phyloP scores from a whole-genome alignment of 2,797 vertebrate species.

The Chaunax sp. region DNA sequence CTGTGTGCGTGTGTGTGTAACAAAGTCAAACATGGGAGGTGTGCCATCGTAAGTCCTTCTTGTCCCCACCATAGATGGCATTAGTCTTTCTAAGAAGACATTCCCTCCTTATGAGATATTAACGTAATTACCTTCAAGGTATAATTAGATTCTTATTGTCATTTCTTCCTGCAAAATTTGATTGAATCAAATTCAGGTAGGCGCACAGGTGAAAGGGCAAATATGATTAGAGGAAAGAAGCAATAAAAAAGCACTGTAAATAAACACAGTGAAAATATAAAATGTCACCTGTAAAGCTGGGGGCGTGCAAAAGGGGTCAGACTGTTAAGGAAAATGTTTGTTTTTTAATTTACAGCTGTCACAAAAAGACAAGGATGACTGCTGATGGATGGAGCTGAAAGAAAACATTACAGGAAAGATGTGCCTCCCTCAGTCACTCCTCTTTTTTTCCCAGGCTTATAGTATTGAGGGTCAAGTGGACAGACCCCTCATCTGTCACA shows the following conservation, averaged over 20 bases:
- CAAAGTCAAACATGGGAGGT: conserved; percentile 34
- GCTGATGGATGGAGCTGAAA: conserved; percentile 6
- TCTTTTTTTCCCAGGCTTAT: conserved; percentile 1
- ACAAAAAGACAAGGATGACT: conserved; percentile 10
- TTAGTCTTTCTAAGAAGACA: conserved; percentile 47
- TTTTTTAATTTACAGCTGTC: conserved; percentile 11
- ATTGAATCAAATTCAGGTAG: conserved; percentile 21
- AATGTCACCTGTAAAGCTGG: background rate
- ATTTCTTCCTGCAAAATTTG: conserved; percentile 12
- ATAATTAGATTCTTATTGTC: conserved; percentile 47
- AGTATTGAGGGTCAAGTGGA: conserved; percentile 23
- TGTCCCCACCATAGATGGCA: conserved; percentile 12
- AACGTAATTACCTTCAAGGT: conserved; percentile 34
- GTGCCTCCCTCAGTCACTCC: conserved; percentile 1
- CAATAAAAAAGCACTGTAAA: background rate
- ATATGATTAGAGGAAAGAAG: background rate
- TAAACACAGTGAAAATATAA: background rate
- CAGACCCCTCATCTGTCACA: conserved; percentile 15
- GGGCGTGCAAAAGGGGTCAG: background rate
- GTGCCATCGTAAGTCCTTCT: conserved; percentile 28
- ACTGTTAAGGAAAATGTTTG: background rate
- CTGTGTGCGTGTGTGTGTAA: background rate
- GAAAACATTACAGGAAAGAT: background rate
- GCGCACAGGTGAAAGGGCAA: background rate
- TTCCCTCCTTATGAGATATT: conserved; percentile 28